A percentile compares a stretch with the other conserved stretches of the same genome.
Conservation (phyloP, 1,140 invertebrate species). For the Drosophila albomicans region DNA sequence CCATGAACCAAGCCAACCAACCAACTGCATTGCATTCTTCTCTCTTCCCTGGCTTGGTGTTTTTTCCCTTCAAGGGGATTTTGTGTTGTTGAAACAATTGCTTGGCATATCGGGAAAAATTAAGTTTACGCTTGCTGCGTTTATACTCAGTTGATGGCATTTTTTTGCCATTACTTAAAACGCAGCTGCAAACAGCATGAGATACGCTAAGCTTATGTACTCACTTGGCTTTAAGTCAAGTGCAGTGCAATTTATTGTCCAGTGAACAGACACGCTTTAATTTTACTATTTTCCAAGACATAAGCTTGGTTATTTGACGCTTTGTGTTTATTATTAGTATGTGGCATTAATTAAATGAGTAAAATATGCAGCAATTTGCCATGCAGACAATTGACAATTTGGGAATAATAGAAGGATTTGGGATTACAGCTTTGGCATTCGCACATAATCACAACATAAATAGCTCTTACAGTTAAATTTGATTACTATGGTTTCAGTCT, state of each 20-base stretch:
- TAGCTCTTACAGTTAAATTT: not conserved
- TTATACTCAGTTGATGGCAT: slow-evolving; percentile 64
- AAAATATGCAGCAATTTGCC: not conserved
- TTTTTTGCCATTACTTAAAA: slow-evolving; percentile 19
- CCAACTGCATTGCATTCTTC: slow-evolving; percentile 65
- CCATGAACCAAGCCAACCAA: slow-evolving; percentile 58
- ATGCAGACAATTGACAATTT: not conserved
- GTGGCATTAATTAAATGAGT: not conserved
- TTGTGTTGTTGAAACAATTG: slow-evolving; percentile 65
- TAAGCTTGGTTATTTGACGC: not conserved
- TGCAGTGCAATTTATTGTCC: slow-evolving; percentile 44
- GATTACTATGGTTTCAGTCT: not conserved
- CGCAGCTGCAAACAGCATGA: slow-evolving; percentile 5
- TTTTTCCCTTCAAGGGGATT: slow-evolving; percentile 22
- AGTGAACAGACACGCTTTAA: slow-evolving; percentile 23
- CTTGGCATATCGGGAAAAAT: slow-evolving; percentile 71
- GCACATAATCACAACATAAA: not conserved
- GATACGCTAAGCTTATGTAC: slow-evolving; percentile 46
- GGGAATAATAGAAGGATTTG: slow-evolving; percentile 1
- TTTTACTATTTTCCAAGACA: slow-evolving; percentile 6
- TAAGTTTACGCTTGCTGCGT: slow-evolving; percentile 76
- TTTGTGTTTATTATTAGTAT: not conserved
- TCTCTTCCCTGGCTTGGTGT: not conserved
- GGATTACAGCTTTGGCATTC: not conserved
- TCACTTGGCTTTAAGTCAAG: slow-evolving; percentile 21